Evolutionary conservation across 2,797 vertebrate species (phyloP), one percentile per base, ranked within the genome.

Genomic region (Pelodytes ibericus): DNA sequence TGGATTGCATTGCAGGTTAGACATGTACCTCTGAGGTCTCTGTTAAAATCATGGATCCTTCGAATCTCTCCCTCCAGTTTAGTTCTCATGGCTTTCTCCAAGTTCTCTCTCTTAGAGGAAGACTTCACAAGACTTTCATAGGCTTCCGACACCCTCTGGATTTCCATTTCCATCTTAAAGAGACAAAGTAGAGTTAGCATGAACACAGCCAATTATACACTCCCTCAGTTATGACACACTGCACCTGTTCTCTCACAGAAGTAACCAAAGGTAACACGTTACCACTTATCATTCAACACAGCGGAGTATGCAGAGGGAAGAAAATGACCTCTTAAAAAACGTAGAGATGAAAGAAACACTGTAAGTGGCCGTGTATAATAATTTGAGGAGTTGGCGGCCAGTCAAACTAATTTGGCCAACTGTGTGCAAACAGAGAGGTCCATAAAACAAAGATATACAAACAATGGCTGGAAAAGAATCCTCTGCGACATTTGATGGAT

Each of bases 11-110:
- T n/a, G n/a, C n/a, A n/a, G n/a, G n/a, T n/a, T n/a, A 36, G 33
- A 36, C 16, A 15, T 81, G 91, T 81, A 99, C 97, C 97, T 95
- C 97, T 87, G n/a, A 99, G 91, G 85, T 99, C 98, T 49, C 96
- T 91, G 90, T 99, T 99, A 89, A 99, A 99, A 88, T 99, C 98
- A 8, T 99, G 96, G 81, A 99, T 92, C 63, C 98, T 92, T 2
- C 98, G 94, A 81, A 99, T 95, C 86, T 99, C 97, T 61, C 97
- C 92, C 88, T 99, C 98, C 75, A 99, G 89, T 83, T 99, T 99
- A 87, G 95, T 98, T 82, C 96, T 95, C 98, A 99, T 99, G 66
- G 98, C 95, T 84, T 99, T 99, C 87, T 99, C 98, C 87, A 99
- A 87, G 39, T 94, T 83, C 73, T 99, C 98, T 79, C 95, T 88